phyloP scores from a whole-genome alignment of 2,888 invertebrate genomes.

The Meliscaeva auricollis region DNA sequence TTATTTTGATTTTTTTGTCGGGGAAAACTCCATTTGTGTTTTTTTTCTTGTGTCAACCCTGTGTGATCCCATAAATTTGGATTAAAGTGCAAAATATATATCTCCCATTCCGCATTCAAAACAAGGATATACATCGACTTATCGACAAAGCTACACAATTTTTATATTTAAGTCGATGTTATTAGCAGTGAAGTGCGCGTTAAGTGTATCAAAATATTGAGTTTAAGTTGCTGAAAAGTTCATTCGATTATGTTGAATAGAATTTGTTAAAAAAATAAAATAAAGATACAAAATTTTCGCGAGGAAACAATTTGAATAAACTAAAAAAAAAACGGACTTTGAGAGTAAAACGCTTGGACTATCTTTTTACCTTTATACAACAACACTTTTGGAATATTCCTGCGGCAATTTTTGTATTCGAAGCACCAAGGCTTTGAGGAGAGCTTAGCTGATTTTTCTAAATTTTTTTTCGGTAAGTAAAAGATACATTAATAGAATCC shows the following conservation, averaged over 20 bases:
- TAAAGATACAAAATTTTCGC: too few species aligned
- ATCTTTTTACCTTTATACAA: not conserved
- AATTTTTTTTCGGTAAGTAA: slow-evolving; percentile 49
- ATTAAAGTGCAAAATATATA: slow-evolving; percentile 58
- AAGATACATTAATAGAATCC: not conserved
- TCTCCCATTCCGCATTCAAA: not conserved
- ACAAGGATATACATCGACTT: slow-evolving; percentile 52
- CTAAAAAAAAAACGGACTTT: slow-evolving; percentile 16
- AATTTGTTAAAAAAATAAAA: slow-evolving; percentile 7
- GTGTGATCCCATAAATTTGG: slow-evolving; percentile 46
- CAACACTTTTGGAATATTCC: slow-evolving; percentile 53
- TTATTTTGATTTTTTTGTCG: slow-evolving; percentile 9
- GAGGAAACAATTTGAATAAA: slow-evolving; percentile 10
- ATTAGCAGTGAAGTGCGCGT: slow-evolving; percentile 51
- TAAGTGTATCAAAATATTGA: slow-evolving; percentile 17
- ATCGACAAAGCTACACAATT: not conserved
- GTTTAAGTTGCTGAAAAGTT: not conserved
- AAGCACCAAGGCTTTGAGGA: slow-evolving; percentile 26
- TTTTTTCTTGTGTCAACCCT: slow-evolving; percentile 1
- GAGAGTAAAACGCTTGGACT: not conserved
- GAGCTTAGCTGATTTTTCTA: slow-evolving; percentile 26
- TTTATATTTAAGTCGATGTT: slow-evolving; percentile 2
- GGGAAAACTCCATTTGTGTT: slow-evolving; percentile 25
- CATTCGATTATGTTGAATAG: not conserved
- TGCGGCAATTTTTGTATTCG: not conserved